Conservation (phyloP, 2,113 vertebrate genomes). For the Herpetotheres cachinnans region DNA sequence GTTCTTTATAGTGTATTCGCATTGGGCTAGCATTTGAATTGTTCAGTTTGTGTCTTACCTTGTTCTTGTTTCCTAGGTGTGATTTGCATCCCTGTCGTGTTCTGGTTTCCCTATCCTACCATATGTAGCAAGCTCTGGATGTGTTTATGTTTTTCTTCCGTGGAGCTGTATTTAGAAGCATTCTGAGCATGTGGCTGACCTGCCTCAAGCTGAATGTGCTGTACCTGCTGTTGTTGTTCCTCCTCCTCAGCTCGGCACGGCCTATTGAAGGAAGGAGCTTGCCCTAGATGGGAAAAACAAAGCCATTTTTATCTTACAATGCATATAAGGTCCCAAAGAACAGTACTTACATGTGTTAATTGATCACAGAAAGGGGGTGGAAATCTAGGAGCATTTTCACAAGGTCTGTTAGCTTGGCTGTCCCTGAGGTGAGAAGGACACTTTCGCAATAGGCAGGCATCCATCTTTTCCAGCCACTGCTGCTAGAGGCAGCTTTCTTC, state of each 20-base stretch:
- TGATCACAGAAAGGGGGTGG: not conserved
- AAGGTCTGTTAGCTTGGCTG: not conserved
- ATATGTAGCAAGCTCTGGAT: not conserved
- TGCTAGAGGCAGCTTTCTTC: not conserved
- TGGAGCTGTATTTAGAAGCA: conserved; percentile 39
- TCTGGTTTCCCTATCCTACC: not conserved
- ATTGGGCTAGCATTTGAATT: not conserved
- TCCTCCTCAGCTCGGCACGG: not conserved
- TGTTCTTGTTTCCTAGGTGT: not conserved
- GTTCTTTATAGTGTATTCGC: not conserved
- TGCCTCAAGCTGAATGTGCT: conserved; percentile 29
- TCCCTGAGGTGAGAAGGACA: not conserved
- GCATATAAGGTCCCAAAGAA: not conserved
- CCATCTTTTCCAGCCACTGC: not conserved
- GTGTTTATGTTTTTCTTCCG: not conserved
- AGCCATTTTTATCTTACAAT: conserved; percentile 11
- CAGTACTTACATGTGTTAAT: not conserved
- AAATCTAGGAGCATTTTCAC: not conserved
- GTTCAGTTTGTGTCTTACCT: not conserved
- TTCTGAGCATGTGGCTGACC: not conserved
- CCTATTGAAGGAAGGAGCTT: conserved; percentile 12
- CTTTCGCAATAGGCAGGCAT: not conserved
- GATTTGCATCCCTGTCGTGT: not conserved
- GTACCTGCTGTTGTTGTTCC: conserved; percentile 44
- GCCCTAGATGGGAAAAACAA: not conserved